Evolutionary conservation across 2,888 invertebrate genomes (phyloP).

Genomic region (Octodonta nipae): DNA sequence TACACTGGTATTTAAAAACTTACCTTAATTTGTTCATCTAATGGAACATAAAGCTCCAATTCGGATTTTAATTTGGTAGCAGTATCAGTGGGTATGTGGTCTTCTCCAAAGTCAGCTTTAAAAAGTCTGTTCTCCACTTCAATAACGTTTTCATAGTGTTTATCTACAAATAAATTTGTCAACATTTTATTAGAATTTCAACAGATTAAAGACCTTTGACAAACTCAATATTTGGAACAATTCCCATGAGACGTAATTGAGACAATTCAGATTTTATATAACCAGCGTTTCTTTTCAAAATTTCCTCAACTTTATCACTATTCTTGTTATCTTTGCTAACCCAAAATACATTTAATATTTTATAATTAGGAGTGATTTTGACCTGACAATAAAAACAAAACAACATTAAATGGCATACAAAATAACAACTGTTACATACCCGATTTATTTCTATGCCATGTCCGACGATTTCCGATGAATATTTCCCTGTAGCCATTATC

Average conservation of each 20-base stretch:
- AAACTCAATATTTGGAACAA: conserved; percentile 60
- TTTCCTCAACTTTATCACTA: conserved; percentile 40
- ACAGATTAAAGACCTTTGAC: conserved; percentile 43
- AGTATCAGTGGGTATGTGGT: conserved; percentile 41
- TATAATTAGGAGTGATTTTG: conserved; percentile 52
- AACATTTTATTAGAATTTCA: not conserved
- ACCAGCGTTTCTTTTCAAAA: conserved; percentile 45
- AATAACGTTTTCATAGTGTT: conserved; percentile 38
- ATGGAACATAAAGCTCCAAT: conserved; percentile 35
- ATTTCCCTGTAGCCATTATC: conserved; percentile 59
- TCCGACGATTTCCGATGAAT: conserved; percentile 46
- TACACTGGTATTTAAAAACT: no score
- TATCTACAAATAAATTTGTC: conserved; percentile 41
- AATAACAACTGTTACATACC: conserved; percentile 30
- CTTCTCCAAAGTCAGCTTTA: conserved; percentile 55
- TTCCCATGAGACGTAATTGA: conserved; percentile 58
- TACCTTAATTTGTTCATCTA: conserved; percentile 42
- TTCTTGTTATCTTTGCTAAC: conserved; percentile 40
- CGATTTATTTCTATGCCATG: conserved; percentile 60
- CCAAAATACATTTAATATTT: conserved; percentile 60
- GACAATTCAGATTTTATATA: conserved; percentile 58
- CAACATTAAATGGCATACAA: not conserved
- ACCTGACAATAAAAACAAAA: conserved; percentile 34
- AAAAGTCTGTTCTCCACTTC: conserved; percentile 49
- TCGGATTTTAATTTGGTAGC: conserved; percentile 26